A percentile compares a stretch with the other conserved stretches of the same genome.
Evolutionary conservation across 2,113 vertebrate species (phyloP).

Genomic region (Oryzias curvinotus): DNA sequence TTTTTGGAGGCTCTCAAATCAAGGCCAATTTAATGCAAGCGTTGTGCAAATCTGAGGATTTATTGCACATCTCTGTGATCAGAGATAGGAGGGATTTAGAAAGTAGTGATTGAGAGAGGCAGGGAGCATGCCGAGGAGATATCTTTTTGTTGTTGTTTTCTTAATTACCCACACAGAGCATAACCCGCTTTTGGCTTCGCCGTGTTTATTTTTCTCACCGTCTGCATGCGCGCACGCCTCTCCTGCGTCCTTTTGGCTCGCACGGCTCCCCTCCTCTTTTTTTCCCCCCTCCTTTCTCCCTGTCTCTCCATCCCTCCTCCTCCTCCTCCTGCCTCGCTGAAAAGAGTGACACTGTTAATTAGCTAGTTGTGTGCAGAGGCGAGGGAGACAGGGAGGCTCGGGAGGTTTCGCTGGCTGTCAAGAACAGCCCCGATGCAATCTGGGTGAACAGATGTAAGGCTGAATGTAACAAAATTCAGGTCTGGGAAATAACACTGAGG

Average conservation of each 20-base stretch:
- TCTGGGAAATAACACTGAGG: slow-evolving; percentile 75
- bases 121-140: slow-evolving; percentile 42
- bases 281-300: slow-evolving; percentile 24
- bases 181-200: slow-evolving; percentile 69
- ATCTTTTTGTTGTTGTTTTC: slow-evolving; percentile 41
- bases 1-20: slow-evolving; percentile 16
- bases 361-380: slow-evolving; percentile 73
- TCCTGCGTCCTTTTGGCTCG: slow-evolving; percentile 69
- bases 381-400: slow-evolving; percentile 67
- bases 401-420: slow-evolving; percentile 80
- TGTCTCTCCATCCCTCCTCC: slow-evolving; percentile 57
- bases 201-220: slow-evolving; percentile 75
- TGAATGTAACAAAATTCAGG: slow-evolving; percentile 83
- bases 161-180: slow-evolving; percentile 78
- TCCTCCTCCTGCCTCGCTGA: slow-evolving; percentile 60
- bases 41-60: slow-evolving; percentile 34
- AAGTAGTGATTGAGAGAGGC: slow-evolving; percentile 56
- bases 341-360: slow-evolving; percentile 83
- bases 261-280: slow-evolving; percentile 19
- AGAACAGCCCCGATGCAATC: slow-evolving; percentile 79
- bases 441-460: slow-evolving; percentile 82
- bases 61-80: slow-evolving; percentile 32
- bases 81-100: slow-evolving; percentile 55
- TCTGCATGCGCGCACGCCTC: slow-evolving; percentile 69
- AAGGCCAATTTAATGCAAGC: slow-evolving; percentile 13